These are phyloP conservation scores for Drosophila pachea DNA, from an alignment of 1,140 invertebrate species.

Conservation along the genomic window DNA sequence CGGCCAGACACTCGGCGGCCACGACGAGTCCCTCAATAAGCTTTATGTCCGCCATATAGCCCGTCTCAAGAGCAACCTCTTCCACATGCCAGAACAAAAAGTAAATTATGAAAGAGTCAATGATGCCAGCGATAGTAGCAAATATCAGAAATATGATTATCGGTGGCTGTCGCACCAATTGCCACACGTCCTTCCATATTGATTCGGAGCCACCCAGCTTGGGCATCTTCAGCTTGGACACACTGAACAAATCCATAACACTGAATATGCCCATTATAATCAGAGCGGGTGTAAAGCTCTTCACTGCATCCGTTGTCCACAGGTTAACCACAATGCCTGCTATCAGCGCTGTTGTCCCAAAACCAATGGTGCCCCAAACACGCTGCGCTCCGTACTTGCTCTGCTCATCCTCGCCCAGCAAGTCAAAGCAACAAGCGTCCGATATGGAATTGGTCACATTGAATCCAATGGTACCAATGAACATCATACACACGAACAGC, in stretches of 20 bases:
- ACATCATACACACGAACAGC: conserved; percentile 85
- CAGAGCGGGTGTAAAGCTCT: conserved; percentile 86
- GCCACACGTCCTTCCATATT: conserved; percentile 82
- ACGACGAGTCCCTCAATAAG: conserved; percentile 87
- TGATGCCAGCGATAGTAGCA: conserved; percentile 85
- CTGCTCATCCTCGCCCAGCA: conserved; percentile 83
- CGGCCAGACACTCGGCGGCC: conserved; percentile 86
- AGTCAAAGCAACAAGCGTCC: conserved; percentile 89
- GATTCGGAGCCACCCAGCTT: conserved; percentile 82
- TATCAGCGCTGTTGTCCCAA: conserved; percentile 84
- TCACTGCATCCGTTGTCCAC: conserved; percentile 80
- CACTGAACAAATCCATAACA: conserved; percentile 83
- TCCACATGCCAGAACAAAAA: conserved; percentile 90
- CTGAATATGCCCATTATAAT: conserved; percentile 83
- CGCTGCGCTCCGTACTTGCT: conserved; percentile 87
- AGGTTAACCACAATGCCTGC: conserved; percentile 83
- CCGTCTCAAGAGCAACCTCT: conserved; percentile 83
- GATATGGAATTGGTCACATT: conserved; percentile 88
- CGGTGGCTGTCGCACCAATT: conserved; percentile 82
- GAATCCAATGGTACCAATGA: conserved; percentile 86
- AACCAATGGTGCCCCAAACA: conserved; percentile 89
- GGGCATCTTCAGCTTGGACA: conserved; percentile 82
- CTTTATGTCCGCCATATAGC: conserved; percentile 84
- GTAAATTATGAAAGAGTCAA: conserved; percentile 88
- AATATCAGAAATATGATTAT: conserved; percentile 85